phyloP scores from a whole-genome alignment of 2,888 invertebrate genomes.

The Tryphoninae sp. region DNA sequence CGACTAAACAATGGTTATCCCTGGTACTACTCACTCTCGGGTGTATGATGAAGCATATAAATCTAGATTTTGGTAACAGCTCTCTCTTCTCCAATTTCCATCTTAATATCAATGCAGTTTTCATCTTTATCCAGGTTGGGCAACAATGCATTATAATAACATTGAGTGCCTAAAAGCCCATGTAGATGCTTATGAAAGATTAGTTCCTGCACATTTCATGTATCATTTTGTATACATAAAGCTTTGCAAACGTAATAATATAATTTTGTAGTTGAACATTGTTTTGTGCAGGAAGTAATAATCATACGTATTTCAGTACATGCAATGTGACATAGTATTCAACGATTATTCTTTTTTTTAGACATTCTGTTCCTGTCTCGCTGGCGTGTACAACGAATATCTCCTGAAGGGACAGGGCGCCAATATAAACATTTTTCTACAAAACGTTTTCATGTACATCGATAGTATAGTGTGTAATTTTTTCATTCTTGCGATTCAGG shows the following conservation, averaged over 20 bases:
- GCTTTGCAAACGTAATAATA: not conserved
- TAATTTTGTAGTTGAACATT: not conserved
- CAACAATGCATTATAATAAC: not conserved
- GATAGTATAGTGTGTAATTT: conserved; percentile 96
- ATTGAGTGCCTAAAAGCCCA: conserved; percentile 8
- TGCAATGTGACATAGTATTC: not conserved
- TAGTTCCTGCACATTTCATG: too few species aligned
- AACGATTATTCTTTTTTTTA: conserved; percentile 83
- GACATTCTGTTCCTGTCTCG: conserved; percentile 95
- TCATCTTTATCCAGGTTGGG: conserved; percentile 82
- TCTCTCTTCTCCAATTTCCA: conserved; percentile 70
- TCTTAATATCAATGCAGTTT: conserved; percentile 76
- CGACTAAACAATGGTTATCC: conserved; percentile 93
- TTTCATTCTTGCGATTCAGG: conserved; percentile 86
- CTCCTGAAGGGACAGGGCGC: conserved; percentile 93
- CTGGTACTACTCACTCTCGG: conserved; percentile 92
- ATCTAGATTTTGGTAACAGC: conserved; percentile 82
- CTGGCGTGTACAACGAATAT: conserved; percentile 98
- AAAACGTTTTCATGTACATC: conserved; percentile 97
- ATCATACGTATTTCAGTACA: not conserved
- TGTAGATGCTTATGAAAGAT: not conserved
- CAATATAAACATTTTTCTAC: conserved; percentile 93
- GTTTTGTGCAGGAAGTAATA: too few species aligned
- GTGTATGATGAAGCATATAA: conserved; percentile 94
- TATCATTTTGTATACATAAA: too few species aligned